Evolutionary conservation across 1,140 invertebrate genomes (phyloP).

Genomic region (Zaprionus vittiger): DNA sequence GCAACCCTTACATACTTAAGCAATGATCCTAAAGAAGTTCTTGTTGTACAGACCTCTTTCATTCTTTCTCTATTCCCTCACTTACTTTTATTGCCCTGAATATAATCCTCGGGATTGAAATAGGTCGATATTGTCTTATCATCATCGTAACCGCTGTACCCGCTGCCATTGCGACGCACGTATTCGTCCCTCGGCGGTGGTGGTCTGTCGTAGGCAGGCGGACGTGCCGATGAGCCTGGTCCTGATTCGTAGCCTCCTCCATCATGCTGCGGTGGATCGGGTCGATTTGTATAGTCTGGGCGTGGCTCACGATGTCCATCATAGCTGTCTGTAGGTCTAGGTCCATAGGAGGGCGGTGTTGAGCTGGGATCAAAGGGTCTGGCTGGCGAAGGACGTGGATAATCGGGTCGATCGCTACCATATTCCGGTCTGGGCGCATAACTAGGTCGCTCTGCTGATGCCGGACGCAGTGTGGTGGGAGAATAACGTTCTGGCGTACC

Average conservation of each 20-base stretch:
- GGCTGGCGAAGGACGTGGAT: conserved; percentile 38
- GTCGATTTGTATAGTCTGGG: conserved; percentile 76
- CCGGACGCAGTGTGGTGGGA: conserved; percentile 59
- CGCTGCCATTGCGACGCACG: conserved; percentile 72
- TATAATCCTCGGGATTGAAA: conserved; percentile 83
- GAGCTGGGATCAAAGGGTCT: conserved; percentile 51
- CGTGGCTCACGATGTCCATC: conserved; percentile 61
- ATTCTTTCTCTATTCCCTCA: too few relatives aligned
- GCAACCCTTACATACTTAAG: too few relatives aligned
- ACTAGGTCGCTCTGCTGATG: conserved; percentile 54
- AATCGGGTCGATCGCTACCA: conserved; percentile 35
- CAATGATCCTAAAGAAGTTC: too few relatives aligned
- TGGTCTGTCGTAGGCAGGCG: conserved; percentile 44
- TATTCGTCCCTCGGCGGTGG: conserved; percentile 64
- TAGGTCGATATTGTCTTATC: conserved; percentile 81
- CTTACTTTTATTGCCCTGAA: conserved; percentile 63
- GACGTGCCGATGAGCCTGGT: conserved; percentile 46
- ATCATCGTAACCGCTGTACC: conserved; percentile 68
- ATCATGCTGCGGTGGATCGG: conserved; percentile 61
- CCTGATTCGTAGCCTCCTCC: conserved; percentile 39
- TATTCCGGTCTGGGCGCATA: conserved; percentile 53
- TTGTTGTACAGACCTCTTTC: too few relatives aligned
- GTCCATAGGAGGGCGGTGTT: conserved; percentile 57
- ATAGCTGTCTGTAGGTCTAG: conserved; percentile 52
- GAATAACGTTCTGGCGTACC: conserved; percentile 72